Evolutionary conservation across 2,888 invertebrate species (phyloP), one percentile per base, ranked within the genome.

Genomic region (Philonicus albiceps): DNA sequence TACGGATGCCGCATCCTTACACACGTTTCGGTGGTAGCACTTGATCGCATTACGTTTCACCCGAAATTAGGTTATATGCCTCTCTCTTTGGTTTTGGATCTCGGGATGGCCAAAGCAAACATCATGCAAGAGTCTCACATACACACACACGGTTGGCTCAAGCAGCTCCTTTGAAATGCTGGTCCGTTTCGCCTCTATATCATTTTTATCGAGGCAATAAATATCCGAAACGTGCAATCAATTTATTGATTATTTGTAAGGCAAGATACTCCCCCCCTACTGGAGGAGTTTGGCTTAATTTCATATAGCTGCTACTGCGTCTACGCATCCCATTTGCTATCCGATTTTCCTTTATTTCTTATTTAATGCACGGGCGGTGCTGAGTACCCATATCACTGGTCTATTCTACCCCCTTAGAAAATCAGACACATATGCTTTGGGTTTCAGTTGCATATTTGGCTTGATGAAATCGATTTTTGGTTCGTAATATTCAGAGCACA

Each of bases 181-280:
- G 22, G 37, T 80, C 37, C 81, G 81, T 83, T 83, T 40, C 81
- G 81, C 34, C 37, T 83, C 81, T 83, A 83, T 83, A 83, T 83
- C 81, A 83, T 83, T 83, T 83, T 83, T 83, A 83, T 83, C 64
- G 81, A 13, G 81, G 81, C 37, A 83, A 83, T 83, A 83, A 83
- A 83, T 83, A 83, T 83, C 64, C 30, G 31, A 64, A 83, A 83
- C 81, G 64, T 64, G 81, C 55, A 83, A 83, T 83, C 81, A 43
- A 83, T 83, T 83, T 83, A 83, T 83, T 64, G 81, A 83, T 83
- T 83, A 83, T 64, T 83, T 64, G 64, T 64, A 64, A 83, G 81
- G 34, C 55, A 37, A 49, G 27, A 83, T 83, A 83, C 34, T n/a
- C n/a, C n/a, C n/a, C n/a, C n/a, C n/a, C 37, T 64, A 43, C 27